These are phyloP conservation scores for Drosophila nigromelanica DNA, from an alignment of 1,140 invertebrate genomes.

Conservation along the genomic window DNA sequence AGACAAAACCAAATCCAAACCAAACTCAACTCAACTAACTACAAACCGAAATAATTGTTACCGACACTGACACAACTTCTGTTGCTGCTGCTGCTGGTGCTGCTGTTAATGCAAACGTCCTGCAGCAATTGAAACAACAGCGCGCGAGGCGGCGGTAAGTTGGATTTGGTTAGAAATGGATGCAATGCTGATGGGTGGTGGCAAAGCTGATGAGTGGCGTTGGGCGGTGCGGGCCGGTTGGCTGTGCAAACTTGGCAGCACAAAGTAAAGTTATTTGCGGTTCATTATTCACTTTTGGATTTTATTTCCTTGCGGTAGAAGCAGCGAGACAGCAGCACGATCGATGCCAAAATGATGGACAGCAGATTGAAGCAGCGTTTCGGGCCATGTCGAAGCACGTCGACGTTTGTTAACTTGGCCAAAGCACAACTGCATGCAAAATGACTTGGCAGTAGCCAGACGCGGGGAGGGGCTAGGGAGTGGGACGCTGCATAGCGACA, in stretches of 20 bases:
- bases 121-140: conserved; percentile 60
- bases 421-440: conserved; percentile 66
- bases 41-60: conserved; percentile 78
- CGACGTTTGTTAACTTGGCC: conserved; percentile 48
- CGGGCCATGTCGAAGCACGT: conserved; percentile 53
- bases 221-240: conserved; percentile 6
- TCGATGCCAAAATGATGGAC: conserved; percentile 76
- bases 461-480: background rate
- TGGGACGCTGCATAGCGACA: conserved; percentile 36
- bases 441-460: conserved; percentile 63
- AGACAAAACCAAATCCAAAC: conserved; percentile 19
- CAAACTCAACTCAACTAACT: conserved; percentile 55
- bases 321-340: conserved; percentile 47
- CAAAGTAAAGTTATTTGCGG: conserved; percentile 81
- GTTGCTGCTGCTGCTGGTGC: conserved; percentile 12
- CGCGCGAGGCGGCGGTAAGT: conserved; percentile 8
- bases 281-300: conserved; percentile 82
- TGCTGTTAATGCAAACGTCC: conserved; percentile 51
- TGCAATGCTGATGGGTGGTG: conserved; percentile 4
- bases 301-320: conserved; percentile 67
- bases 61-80: conserved; percentile 65
- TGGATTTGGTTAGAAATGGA: conserved; percentile 37
- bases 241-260: conserved; percentile 36
- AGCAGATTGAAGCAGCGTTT: conserved; percentile 68
- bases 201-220: background rate